Evolutionary conservation across 1,140 invertebrate species (phyloP).

Genomic region (Portunus trituberculatus): DNA sequence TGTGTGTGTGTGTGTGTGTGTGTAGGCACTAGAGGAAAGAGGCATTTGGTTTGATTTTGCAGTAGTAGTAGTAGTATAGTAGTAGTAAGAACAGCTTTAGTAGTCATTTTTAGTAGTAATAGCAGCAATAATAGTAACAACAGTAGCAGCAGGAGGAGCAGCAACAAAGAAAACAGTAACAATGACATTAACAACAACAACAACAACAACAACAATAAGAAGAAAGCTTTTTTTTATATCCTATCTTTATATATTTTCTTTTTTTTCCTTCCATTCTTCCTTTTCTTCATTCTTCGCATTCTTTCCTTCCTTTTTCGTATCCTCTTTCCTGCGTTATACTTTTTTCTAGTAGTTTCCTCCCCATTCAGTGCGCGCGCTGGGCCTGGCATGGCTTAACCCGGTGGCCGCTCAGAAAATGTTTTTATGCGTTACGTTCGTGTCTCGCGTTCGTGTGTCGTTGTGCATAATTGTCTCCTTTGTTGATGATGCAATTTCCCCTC

Average conservation of each 20-base stretch:
- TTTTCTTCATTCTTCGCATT: background rate
- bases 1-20: constrained; percentile 41
- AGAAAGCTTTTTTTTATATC: too few relatives aligned
- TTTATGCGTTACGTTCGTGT: background rate
- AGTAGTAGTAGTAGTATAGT: background rate
- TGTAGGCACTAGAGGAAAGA: background rate
- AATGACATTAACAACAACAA: too few relatives aligned
- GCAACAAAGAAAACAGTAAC: background rate
- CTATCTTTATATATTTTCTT: background rate
- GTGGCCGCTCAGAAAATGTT: too few relatives aligned
- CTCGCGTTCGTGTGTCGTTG: too few relatives aligned
- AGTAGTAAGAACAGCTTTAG: background rate
- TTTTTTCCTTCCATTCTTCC: background rate
- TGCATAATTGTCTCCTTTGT: too few relatives aligned
- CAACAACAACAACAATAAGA: too few relatives aligned
- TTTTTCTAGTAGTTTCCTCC: background rate
- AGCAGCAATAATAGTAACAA: background rate
- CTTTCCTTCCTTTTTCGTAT: background rate
- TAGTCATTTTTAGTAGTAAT: background rate
- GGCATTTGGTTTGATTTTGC: background rate
- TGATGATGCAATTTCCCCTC: too few relatives aligned
- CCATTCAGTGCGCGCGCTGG: too few relatives aligned
- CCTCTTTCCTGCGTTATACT: background rate
- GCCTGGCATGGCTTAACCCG: too few relatives aligned
- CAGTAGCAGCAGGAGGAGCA: background rate